Base-by-base conservation (phyloP, 2,113 vertebrate species). In the Scartelaos histophorus region DNA sequence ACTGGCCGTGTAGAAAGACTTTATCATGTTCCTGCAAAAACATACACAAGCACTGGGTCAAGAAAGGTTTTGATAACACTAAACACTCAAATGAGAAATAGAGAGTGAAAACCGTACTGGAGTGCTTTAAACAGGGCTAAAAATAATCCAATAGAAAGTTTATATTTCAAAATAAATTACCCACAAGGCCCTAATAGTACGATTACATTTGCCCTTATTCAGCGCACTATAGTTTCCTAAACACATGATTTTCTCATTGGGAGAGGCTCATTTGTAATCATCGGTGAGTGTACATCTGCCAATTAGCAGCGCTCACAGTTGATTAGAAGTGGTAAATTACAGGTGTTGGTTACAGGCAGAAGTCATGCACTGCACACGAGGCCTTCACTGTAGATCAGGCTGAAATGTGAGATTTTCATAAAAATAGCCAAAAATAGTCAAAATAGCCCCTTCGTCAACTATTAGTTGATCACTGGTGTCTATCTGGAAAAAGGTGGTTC, bases 1-100 rank as follows among this genome's bases (percentile, higher is more conserved):
- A 87, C 97, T 98, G 80, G 98, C 89, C 4, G 97, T 97, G 93
- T 98, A 99, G 94, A 99, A 99, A 5, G 98, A 98, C 90, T 98
- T 99, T 87, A 99, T 96, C 97, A 99, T 98, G 84, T 99, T 99
- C 94, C 98, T 99, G 87, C 3, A 81, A 84, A 81, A 78, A 80
- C 67, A 76, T 19, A 74, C 35, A 35, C 16, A 78, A 19, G 49
- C 7, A 34, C 34, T 35, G 13, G 10, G 35, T 56, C 7, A 56
- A 54, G 67, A 1, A 49, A 13, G 45, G 24, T 43, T 43, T 43
- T 43, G 7, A 43, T 43, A 43, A 0, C 38, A 43, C 10, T 1
- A 1, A 51, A 51, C 17, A 5, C 47, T 17, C 47, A 51, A 19
- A 51, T 5, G 16, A 51, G 16, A 19, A 51, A 17, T 7, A 53